phyloP scores from a whole-genome alignment of 2,113 vertebrate species.

The Embiotoca jacksoni region DNA sequence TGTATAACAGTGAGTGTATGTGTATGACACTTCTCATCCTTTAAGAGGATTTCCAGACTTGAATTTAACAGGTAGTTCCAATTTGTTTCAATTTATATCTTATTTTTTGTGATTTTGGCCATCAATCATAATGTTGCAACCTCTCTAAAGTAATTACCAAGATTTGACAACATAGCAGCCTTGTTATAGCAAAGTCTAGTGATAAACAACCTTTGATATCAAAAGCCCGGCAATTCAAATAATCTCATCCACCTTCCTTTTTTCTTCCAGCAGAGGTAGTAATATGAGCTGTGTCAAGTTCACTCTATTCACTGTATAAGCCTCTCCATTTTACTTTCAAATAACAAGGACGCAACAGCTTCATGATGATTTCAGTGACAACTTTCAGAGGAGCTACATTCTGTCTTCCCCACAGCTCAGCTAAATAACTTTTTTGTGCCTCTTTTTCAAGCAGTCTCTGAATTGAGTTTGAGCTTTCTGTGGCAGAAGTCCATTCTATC shows the following conservation, averaged over 20 bases:
- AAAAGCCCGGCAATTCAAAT: background rate
- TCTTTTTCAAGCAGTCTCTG: constrained; percentile 6
- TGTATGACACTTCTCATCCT: too few species aligned
- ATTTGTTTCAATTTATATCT: too few species aligned
- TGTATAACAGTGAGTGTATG: too few species aligned
- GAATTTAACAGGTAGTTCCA: too few species aligned
- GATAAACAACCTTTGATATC: constrained; percentile 2
- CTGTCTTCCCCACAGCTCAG: background rate
- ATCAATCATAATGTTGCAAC: too few species aligned
- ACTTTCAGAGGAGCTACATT: constrained; percentile 8
- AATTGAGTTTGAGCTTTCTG: constrained; percentile 15
- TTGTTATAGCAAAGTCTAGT: background rate
- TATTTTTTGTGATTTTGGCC: too few species aligned
- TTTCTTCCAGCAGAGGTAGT: background rate
- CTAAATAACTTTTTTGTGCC: constrained; percentile 28
- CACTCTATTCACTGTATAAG: background rate
- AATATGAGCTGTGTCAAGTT: constrained; percentile 6
- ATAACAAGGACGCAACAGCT: background rate
- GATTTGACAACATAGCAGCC: too few species aligned
- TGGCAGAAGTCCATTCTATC: constrained; percentile 42
- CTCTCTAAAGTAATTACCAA: too few species aligned
- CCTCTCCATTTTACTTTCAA: background rate
- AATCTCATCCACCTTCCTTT: background rate
- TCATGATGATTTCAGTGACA: background rate
- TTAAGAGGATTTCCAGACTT: too few species aligned